A percentile compares a stretch with the other conserved stretches of the same genome.
Conservation (phyloP, 2,888 invertebrate genomes). For the Coelopa pilipes region DNA sequence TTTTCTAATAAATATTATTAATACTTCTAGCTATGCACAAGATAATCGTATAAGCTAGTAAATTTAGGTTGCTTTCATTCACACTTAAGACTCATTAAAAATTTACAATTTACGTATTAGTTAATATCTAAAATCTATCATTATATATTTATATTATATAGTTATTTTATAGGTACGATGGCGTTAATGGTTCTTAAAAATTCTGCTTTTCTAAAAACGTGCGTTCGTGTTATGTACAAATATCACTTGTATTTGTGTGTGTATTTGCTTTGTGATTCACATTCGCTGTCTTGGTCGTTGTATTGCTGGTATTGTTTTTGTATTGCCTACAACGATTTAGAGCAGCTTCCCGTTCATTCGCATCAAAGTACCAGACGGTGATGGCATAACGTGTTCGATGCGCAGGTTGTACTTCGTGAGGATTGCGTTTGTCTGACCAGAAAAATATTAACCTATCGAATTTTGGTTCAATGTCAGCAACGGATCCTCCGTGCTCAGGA, state of each 20-base stretch:
- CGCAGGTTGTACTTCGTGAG: constrained; percentile 96
- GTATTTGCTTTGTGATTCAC: constrained; percentile 18
- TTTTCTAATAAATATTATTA: constrained; percentile 33
- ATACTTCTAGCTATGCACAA: constrained; percentile 40
- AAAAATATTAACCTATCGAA: constrained; percentile 96
- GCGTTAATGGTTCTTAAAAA: constrained; percentile 35
- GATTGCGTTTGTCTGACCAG: constrained; percentile 97
- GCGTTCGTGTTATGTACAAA: constrained; percentile 58
- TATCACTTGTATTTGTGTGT: constrained; percentile 51
- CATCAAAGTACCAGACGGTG: constrained; percentile 92
- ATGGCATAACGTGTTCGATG: constrained; percentile 90
- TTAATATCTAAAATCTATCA: constrained; percentile 36
- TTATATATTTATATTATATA: constrained; percentile 41
- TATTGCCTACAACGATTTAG: constrained; percentile 56
- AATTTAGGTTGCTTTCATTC: constrained; percentile 34
- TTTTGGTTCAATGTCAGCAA: constrained; percentile 90
- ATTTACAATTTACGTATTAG: constrained; percentile 38
- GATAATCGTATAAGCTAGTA: constrained; percentile 18
- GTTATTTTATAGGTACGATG: constrained; percentile 45
- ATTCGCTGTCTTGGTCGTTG: constrained; percentile 33
- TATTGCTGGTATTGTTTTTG: constrained; percentile 42
- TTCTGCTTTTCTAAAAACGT: constrained; percentile 38
- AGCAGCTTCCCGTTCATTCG: constrained; percentile 82
- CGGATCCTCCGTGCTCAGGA: constrained; percentile 85
- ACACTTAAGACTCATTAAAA: constrained; percentile 23